phyloP scores from a whole-genome alignment of 2,797 vertebrate genomes.

The Pipistrellus pygmaeus region DNA sequence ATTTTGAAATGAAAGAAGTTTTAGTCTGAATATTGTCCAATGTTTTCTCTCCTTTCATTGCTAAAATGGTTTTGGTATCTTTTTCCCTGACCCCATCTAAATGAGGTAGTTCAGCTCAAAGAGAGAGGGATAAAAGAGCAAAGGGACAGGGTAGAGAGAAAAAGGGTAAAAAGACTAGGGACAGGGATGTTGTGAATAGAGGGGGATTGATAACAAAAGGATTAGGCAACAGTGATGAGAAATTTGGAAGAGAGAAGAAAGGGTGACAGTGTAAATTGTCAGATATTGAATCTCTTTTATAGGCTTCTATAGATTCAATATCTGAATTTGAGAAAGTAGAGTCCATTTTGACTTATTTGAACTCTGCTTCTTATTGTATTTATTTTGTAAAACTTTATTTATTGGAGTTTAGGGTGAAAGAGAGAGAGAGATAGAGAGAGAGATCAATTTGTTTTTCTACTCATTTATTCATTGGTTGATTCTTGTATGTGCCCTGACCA shows the following conservation, averaged over 20 bases:
- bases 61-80: neutral
- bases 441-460: neutral
- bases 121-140: neutral
- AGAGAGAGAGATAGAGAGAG: no score
- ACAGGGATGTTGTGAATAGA: neutral
- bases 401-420: neutral
- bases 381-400: neutral
- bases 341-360: neutral
- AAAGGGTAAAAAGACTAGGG: neutral
- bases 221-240: neutral
- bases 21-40: neutral
- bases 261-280: neutral
- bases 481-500: neutral
- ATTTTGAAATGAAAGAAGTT: neutral
- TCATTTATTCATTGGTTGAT: neutral
- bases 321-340: neutral
- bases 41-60: neutral
- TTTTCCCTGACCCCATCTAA: neutral
- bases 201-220: neutral
- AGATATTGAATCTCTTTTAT: neutral
- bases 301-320: neutral
- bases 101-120: neutral
- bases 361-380: neutral
- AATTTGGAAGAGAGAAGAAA: neutral
- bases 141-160: neutral